A percentile compares a stretch with the other conserved stretches of the same genome.
Evolutionary conservation across 2,797 vertebrate genomes (phyloP).

Genomic region (Labroides dimidiatus): DNA sequence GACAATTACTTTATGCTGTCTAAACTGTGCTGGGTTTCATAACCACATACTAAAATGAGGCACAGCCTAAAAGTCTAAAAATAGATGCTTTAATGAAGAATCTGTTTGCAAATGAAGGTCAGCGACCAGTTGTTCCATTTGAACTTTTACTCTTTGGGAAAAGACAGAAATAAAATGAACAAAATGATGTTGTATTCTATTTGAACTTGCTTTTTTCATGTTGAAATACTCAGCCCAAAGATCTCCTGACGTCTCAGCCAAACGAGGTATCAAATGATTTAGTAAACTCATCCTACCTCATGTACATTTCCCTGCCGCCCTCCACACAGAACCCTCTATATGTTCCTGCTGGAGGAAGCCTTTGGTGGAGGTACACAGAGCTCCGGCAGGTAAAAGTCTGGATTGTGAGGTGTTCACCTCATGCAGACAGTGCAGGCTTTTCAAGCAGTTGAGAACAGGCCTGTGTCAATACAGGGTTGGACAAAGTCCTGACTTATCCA

Average conservation of each 20-base stretch:
- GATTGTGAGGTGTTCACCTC: slow-evolving; percentile 56
- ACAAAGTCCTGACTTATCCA: slow-evolving; percentile 72
- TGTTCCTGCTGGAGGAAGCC: slow-evolving; percentile 39
- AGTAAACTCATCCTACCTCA: slow-evolving; percentile 13
- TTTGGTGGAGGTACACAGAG: slow-evolving; percentile 43
- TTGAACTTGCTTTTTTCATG: no score
- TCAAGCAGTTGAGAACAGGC: slow-evolving; percentile 61
- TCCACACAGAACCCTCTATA: slow-evolving; percentile 66
- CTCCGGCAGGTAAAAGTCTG: slow-evolving; percentile 55
- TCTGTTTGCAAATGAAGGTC: not conserved
- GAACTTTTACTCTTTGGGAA: not conserved
- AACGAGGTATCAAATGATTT: slow-evolving; percentile 9
- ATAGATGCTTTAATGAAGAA: slow-evolving; percentile 13
- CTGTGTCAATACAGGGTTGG: slow-evolving; percentile 66
- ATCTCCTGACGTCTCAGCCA: not conserved
- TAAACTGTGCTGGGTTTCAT: slow-evolving; percentile 29
- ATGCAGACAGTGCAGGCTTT: slow-evolving; percentile 63
- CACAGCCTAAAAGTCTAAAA: slow-evolving; percentile 8
- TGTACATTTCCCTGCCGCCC: slow-evolving; percentile 26
- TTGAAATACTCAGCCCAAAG: not conserved
- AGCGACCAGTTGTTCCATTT: not conserved
- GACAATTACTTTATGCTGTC: slow-evolving; percentile 27
- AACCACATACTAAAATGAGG: slow-evolving; percentile 21
- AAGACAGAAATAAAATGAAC: not conserved
- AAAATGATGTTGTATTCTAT: no score